A percentile compares a stretch with the other conserved stretches of the same genome.
Evolutionary conservation across 2,113 vertebrate genomes (phyloP).

Genomic region (Turdus rufiventris): DNA sequence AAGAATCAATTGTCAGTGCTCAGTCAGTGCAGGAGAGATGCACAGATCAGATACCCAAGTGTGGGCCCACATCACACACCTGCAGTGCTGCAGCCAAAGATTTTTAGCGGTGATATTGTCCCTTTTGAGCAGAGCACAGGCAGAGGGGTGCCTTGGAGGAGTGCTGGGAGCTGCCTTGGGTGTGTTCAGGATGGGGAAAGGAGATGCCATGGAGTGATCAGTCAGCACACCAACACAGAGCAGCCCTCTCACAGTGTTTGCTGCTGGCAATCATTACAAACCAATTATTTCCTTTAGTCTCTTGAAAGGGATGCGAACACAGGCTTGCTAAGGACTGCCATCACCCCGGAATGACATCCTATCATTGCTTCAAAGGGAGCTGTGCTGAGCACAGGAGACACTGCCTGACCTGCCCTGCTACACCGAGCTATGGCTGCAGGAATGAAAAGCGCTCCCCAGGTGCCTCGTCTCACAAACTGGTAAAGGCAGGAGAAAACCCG

Average conservation of each 20-base stretch:
- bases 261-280: not conserved
- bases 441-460: not conserved
- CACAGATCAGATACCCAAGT: accelerated
- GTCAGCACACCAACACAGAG: not conserved
- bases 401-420: not conserved
- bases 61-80: not conserved
- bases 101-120: not conserved
- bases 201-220: not conserved
- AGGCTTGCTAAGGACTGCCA: not conserved
- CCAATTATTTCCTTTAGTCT: not conserved
- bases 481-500: not conserved
- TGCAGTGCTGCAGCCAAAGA: not conserved
- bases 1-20: not conserved
- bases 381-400: not conserved
- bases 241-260: not conserved
- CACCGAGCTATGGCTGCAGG: not conserved
- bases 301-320: not conserved
- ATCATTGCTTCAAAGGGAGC: not conserved
- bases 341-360: not conserved
- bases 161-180: accelerated
- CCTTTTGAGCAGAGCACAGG: accelerated
- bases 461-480: not conserved
- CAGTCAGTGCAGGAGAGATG: not conserved
- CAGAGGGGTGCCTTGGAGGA: not conserved
- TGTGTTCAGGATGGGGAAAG: accelerated